Evolutionary conservation across 2,797 vertebrate genomes (phyloP), one percentile per base, ranked within the genome.

Genomic region (Microctenopoma steveboyesi): DNA sequence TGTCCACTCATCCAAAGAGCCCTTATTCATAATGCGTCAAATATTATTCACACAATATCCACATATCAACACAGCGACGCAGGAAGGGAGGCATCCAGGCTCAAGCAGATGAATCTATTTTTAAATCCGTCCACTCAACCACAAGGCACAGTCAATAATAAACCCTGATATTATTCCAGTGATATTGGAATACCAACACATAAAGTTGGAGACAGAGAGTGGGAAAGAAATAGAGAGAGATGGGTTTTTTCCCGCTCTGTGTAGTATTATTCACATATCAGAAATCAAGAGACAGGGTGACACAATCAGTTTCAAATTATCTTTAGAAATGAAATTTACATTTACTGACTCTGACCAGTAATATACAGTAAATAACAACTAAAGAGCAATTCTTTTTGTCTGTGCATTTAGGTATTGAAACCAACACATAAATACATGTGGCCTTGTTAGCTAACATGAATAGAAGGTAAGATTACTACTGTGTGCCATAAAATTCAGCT

Each of bases 101-200:
- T 58, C 11, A 3, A 39, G 58, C 48, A 46, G 71, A 81, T 60
- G 51, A 75, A 83, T 83, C 73, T 84, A 78, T 82, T 84, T 91
- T 81, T 72, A 76, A 88, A 87, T 71, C 51, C 22, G 68, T 79
- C 68, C 72, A 64, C 69, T 86, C 78, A 76, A 60, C 77, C 82
- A 48, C 76, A 86, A 53, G 50, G 72, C 80, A 27, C 78, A 79
- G 86, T 86, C 88, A 85, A 83, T 86, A 88, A 84, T 69, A 84
- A 85, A 72, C 61, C 55, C 52, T 72, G 75, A 80, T 82, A 81
- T 90, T 85, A 86, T 88, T 87, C 61, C 69, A 51, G 64, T 53
- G 22, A 73, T 83, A 81, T 74, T 89, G 68, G 87, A 85, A 84
- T 86, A 73, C 84, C 64, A 86, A 72, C 72, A 76, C 47, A 60